These are phyloP conservation scores for Argya squamiceps DNA, from an alignment of 2,797 vertebrate genomes.

Conservation along the genomic window DNA sequence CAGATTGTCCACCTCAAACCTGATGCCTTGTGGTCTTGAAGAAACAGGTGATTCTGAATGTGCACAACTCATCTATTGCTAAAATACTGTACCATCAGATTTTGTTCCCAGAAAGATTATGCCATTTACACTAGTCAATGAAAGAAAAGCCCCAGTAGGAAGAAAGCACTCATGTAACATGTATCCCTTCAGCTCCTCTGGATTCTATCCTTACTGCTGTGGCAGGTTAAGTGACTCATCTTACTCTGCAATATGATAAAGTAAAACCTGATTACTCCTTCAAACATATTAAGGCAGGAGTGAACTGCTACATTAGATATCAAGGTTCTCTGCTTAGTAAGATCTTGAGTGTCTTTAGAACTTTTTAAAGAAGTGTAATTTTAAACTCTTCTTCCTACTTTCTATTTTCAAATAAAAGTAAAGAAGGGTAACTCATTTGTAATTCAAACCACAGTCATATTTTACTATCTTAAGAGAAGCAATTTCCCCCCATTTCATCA, in stretches of 20 bases:
- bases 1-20: neutral
- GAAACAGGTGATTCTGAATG: neutral
- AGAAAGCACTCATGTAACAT: neutral
- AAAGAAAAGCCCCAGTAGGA: neutral
- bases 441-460: neutral
- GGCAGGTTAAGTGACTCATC: neutral
- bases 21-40: neutral
- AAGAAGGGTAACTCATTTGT: neutral
- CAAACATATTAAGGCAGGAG: neutral
- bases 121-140: neutral
- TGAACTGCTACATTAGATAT: neutral
- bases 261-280: neutral
- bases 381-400: neutral
- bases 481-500: neutral
- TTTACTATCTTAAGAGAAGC: neutral
- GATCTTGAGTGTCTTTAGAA: neutral
- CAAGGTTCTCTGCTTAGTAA: neutral
- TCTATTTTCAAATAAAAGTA: neutral
- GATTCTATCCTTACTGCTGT: neutral
- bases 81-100: neutral
- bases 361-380: neutral
- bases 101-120: neutral
- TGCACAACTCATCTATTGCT: rapidly evolving
- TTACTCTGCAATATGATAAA: neutral
- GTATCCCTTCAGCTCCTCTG: neutral